Conservation (phyloP, 2,888 invertebrate species). For the Athalia circularis region DNA sequence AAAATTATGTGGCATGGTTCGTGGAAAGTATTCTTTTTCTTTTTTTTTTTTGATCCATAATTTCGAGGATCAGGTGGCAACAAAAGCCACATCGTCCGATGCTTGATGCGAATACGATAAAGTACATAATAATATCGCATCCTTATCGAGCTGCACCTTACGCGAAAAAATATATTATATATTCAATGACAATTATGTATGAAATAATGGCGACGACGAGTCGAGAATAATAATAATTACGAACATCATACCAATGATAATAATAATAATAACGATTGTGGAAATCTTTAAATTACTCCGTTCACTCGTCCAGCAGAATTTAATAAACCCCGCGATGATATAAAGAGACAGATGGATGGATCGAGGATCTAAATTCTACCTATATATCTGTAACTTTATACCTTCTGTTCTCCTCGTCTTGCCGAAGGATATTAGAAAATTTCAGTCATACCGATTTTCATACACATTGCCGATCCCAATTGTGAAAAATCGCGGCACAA, state of each 20-base stretch:
- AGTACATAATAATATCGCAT: too few species aligned
- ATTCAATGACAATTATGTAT: neutral
- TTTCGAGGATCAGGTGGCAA: too few species aligned
- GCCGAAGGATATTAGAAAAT: too few species aligned
- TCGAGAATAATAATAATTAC: neutral
- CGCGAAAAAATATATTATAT: neutral
- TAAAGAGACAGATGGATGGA: constrained; percentile 1
- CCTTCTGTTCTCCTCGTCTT: neutral
- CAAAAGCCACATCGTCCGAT: too few species aligned
- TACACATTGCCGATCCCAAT: too few species aligned
- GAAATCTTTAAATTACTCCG: constrained; percentile 23
- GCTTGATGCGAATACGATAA: too few species aligned
- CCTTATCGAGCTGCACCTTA: neutral
- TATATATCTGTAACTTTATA: neutral
- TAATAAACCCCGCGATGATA: constrained; percentile 19
- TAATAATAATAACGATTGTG: constrained; percentile 12
- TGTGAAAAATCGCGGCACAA: too few species aligned
- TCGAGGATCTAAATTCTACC: neutral
- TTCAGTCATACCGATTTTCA: too few species aligned
- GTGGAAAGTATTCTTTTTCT: too few species aligned
- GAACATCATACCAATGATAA: neutral
- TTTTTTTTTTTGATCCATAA: too few species aligned
- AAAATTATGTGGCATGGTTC: too few species aligned
- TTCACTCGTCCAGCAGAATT: constrained; percentile 37
- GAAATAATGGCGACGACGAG: neutral